Percentiles rank a stretch among this genome's conserved stretches.
Evolutionary conservation across 2,888 invertebrate genomes (phyloP).

Genomic region (Leuctra nigra): DNA sequence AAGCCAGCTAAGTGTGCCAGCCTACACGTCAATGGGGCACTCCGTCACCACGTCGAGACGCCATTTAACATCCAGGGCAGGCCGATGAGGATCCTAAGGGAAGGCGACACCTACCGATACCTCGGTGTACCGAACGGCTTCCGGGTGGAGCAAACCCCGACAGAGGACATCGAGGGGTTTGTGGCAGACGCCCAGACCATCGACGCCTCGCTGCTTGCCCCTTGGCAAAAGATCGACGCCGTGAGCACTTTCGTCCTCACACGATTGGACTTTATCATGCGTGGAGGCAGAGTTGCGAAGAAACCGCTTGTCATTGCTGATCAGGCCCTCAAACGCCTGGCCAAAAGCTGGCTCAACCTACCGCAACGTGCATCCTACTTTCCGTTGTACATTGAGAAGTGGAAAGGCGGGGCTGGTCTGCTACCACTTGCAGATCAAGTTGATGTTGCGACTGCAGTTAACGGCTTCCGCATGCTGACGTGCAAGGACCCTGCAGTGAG

Average conservation of each 20-base stretch:
- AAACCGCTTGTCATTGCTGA: neutral
- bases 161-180: slow-evolving; percentile 20
- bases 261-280: slow-evolving; percentile 33
- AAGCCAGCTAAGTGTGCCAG: slow-evolving; percentile 34
- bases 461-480: slow-evolving; percentile 34
- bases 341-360: slow-evolving; percentile 34
- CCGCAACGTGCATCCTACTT: slow-evolving; percentile 33
- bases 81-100: neutral
- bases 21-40: slow-evolving; percentile 28
- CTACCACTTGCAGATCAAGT: slow-evolving; percentile 33
- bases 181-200: slow-evolving; percentile 3
- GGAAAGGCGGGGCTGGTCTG: slow-evolving; percentile 33
- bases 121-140: slow-evolving; percentile 36
- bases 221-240: slow-evolving; percentile 32
- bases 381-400: too few relatives aligned
- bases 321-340: slow-evolving; percentile 27
- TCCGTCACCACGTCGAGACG: neutral
- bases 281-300: slow-evolving; percentile 28
- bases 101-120: slow-evolving; percentile 32
- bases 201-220: slow-evolving; percentile 26
- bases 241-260: slow-evolving; percentile 31
- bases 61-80: slow-evolving; percentile 9
- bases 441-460: slow-evolving; percentile 32
- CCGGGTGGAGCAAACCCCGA: slow-evolving; percentile 29
- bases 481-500: slow-evolving; percentile 27